Evolutionary conservation across 1,140 invertebrate species (phyloP), one percentile per base, ranked within the genome.

Genomic region (Pseudomyrmex sp.): DNA sequence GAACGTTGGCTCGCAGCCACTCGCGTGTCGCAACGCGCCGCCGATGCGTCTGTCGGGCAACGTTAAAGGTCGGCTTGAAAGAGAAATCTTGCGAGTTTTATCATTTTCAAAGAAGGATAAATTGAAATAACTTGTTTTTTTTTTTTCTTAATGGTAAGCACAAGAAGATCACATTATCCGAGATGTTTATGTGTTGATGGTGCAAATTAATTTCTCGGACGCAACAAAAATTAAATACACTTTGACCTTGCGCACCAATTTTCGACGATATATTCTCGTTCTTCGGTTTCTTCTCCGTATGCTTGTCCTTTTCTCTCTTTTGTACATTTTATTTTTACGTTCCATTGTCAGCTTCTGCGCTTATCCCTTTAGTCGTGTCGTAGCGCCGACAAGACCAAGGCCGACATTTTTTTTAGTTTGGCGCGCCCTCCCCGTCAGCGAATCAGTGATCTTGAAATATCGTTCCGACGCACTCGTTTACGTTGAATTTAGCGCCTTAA

Each of bases 391-490:
- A 74, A 35, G 50, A 10, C 48, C 48, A 82, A 82, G 79, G 79
- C 9, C 18, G 62, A 44, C 5, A 75, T 35, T 75, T 35, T 82
- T 82, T 75, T 75, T 70, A 70, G 65, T 70, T 50, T n/a, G 48
- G 20, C 61, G 5, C 70, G 46, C n/a, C 35, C 35, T 35, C 35
- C 58, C 58, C 26, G 26, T 63, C 69, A 74, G 35, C 26, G 79
- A 23, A 52, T 82, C 26, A 59, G 9, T 65, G 58, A 62, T 75
- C 59, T 75, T 82, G 79, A 82, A 82, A 82, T 82, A 82, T 75
- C 50, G 50, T 62, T 13, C 2, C 50, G 56, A 46, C 77, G 18
- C 18, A 18, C 10, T 35, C 68, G 59, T 26, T 70, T 62, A 75
- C 70, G 70, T 56, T 48, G 3, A 20, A 62, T 54, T 75, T 23